phyloP scores from a whole-genome alignment of 2,113 vertebrate species.

The Ammospiza nelsoni region DNA sequence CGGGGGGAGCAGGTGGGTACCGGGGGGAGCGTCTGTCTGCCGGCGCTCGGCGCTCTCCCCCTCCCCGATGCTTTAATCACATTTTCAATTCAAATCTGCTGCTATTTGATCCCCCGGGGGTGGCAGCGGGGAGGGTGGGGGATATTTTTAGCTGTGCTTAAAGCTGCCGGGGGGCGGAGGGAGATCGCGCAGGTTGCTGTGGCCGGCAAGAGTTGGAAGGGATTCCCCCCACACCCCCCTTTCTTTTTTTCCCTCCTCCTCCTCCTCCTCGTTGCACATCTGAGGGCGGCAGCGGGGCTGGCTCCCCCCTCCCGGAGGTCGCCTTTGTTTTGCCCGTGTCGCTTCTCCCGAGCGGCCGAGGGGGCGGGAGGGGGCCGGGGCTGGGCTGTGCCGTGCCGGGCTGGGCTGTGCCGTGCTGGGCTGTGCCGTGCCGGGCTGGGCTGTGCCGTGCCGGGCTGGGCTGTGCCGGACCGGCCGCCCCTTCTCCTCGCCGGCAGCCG shows the following conservation, averaged over 20 bases:
- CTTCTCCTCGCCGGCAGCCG: neutral
- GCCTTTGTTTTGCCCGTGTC: constrained; percentile 35
- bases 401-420: neutral
- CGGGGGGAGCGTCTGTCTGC: neutral
- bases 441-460: neutral
- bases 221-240: neutral
- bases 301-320: neutral
- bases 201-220: constrained; percentile 28
- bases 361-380: neutral
- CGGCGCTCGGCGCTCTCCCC: neutral
- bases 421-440: too few relatives aligned
- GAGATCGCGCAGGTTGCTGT: constrained; percentile 42
- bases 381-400: neutral
- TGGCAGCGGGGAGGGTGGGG: neutral
- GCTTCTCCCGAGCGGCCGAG: constrained; percentile 22
- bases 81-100: constrained; percentile 60
- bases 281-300: neutral
- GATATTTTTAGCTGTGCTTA: constrained; percentile 63
- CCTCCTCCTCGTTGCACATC: neutral
- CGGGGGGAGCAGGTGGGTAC: neutral
- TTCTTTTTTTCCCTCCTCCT: neutral
- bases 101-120: constrained; percentile 60
- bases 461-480: neutral
- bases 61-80: constrained; percentile 40
- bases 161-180: constrained; percentile 12